Evolutionary conservation across 2,113 vertebrate genomes (phyloP), one percentile per base, ranked within the genome.

Genomic region (Potamarius usumacintae): DNA sequence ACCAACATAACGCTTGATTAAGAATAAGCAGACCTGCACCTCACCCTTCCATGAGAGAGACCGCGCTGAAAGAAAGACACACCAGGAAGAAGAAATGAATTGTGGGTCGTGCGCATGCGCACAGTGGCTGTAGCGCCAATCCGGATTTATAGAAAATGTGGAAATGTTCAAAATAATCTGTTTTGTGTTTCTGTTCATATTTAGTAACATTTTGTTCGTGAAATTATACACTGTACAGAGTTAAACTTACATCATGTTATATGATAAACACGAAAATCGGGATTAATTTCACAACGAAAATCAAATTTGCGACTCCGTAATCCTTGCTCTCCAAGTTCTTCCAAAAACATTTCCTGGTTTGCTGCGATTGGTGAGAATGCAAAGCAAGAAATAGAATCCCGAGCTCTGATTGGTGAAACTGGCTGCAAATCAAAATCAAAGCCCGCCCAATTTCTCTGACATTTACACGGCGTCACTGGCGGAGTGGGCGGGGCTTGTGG

Each of bases 401-500:
- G 7, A 25, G 4, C 10, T 27, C 63, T 48, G 67, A 89, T 89
- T 90, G 79, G 90, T 82, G 12, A 22, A 25, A 10, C 4, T 0
- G 72, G 12, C 79, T 76, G 90, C 86, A 87, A 48, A 65, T 90
- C 88, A 88, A 85, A 62, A 0, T 6, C 1, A 12, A 63, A 20
- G 2, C 71, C 85, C 58, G 57, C 78, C 72, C 34, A 7, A 0
- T 88, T 71, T 48, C 50, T 53, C 78, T 34, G 14, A 27, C 55
- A 50, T 8, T 65, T 30, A 30, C 69, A 52, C 18, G 67, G 85
- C 55, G 63, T 76, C 72, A 10, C 9, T 30, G 62, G n/a, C 1
- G 62, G 18, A 4, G 30, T 88, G 89, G 95, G 94, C 89, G 94
- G 92, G 60, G 62, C 7, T 18, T 4, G 11, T 14, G 7, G 62